Conservation (phyloP, 2,888 invertebrate species). For the Drosophila rellima region DNA sequence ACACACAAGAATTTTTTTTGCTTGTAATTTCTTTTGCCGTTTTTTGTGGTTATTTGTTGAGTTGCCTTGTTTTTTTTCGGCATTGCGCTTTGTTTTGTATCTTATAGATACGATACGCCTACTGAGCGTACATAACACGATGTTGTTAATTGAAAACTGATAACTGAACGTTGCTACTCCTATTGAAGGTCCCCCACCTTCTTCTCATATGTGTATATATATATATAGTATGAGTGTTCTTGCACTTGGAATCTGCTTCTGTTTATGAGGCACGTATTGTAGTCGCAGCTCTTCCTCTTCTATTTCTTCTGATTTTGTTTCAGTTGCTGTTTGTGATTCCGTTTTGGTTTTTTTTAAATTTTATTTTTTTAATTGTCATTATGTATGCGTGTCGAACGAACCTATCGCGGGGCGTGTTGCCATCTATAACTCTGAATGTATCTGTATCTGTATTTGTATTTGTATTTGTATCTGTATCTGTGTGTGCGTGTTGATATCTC, state of each 20-base stretch:
- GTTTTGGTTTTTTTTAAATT: slow-evolving; percentile 34
- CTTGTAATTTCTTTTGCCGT: slow-evolving; percentile 3
- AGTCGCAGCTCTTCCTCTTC: background rate
- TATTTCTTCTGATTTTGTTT: slow-evolving; percentile 24
- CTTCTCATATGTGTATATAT: background rate
- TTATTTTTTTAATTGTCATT: slow-evolving; percentile 76
- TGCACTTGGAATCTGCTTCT: slow-evolving; percentile 59
- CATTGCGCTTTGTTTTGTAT: slow-evolving; percentile 59
- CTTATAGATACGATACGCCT: slow-evolving; percentile 63
- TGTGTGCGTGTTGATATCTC: slow-evolving; percentile 59
- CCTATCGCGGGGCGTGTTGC: slow-evolving; percentile 50
- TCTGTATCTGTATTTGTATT: slow-evolving; percentile 25
- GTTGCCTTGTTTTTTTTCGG: slow-evolving; percentile 40
- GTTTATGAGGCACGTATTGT: slow-evolving; percentile 41
- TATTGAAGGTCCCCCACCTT: background rate
- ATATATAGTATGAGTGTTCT: slow-evolving; percentile 20
- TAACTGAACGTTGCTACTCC: slow-evolving; percentile 54
- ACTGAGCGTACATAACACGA: slow-evolving; percentile 70
- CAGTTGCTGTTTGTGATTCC: slow-evolving; percentile 37
- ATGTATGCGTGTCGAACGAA: slow-evolving; percentile 67
- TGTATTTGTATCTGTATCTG: background rate
- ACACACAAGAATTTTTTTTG: background rate
- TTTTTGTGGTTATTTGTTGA: slow-evolving; percentile 22
- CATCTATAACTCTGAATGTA: slow-evolving; percentile 24
- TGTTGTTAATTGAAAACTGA: slow-evolving; percentile 83